Percentiles rank a stretch among this genome's conserved stretches.
phyloP scores from a whole-genome alignment of 2,888 invertebrate species.

The Pegoplata infirma region DNA sequence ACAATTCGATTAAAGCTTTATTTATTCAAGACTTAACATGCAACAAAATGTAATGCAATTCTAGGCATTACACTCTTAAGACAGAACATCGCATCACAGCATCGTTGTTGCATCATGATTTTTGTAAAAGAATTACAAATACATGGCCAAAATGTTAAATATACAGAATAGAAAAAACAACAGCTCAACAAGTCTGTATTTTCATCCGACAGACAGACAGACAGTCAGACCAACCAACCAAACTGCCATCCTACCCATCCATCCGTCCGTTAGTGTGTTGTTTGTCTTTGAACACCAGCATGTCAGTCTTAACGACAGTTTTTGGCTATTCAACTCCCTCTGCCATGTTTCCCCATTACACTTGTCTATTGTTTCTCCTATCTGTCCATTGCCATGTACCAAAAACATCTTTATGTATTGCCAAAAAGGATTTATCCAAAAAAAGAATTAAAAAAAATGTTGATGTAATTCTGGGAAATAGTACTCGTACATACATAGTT shows the following conservation, averaged over 20 bases:
- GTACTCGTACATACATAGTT: neutral
- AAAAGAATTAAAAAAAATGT: conserved; percentile 3
- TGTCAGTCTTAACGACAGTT: conserved; percentile 35
- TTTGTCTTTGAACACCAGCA: neutral
- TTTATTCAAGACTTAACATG: conserved; percentile 52
- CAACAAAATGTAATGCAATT: conserved; percentile 23
- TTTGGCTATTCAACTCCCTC: conserved; percentile 8
- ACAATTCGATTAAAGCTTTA: conserved; percentile 56
- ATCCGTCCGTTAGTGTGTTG: conserved; percentile 14
- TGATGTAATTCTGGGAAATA: conserved; percentile 51
- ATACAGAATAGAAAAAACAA: conserved; percentile 7
- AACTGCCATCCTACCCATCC: neutral
- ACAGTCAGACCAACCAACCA: neutral
- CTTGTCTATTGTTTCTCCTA: conserved; percentile 4
- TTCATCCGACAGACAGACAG: too few relatives aligned
- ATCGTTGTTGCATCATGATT: conserved; percentile 43
- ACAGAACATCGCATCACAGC: conserved; percentile 2
- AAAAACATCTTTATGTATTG: conserved; percentile 44
- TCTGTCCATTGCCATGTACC: conserved; percentile 30
- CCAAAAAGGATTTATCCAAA: conserved; percentile 36
- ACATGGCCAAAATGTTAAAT: conserved; percentile 44
- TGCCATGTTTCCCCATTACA: neutral
- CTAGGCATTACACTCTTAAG: neutral
- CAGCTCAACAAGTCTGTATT: conserved; percentile 34
- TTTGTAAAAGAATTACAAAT: conserved; percentile 33